A percentile compares a stretch with the other conserved stretches of the same genome.
These are phyloP conservation scores for Abscondita cerata DNA, from an alignment of 2,888 invertebrate species.

Conservation along the genomic window DNA sequence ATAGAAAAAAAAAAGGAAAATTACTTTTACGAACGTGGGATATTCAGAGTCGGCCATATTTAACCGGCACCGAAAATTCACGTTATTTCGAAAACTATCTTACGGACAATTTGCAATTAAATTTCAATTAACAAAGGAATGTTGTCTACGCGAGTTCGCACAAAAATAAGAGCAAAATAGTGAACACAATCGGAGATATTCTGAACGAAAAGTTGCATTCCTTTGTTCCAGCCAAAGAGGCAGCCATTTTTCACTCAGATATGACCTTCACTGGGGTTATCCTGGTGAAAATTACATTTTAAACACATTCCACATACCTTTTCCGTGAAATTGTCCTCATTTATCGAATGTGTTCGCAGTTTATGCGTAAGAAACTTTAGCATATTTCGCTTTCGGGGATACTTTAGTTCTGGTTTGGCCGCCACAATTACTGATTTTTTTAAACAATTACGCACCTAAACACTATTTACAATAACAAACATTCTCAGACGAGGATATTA, in stretches of 20 bases:
- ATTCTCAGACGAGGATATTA: constrained; percentile 28
- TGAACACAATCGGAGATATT: constrained; percentile 30
- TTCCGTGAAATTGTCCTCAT: constrained; percentile 78
- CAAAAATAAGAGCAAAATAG: constrained; percentile 15
- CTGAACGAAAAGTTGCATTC: constrained; percentile 53
- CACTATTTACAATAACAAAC: constrained; percentile 40
- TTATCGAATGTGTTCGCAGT: constrained; percentile 84
- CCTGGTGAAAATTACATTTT: constrained; percentile 27
- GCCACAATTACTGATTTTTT: constrained; percentile 54
- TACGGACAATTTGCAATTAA: neutral
- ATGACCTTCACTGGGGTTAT: constrained; percentile 61
- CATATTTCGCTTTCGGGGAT: constrained; percentile 70
- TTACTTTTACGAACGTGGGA: constrained; percentile 26
- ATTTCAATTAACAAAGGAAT: neutral
- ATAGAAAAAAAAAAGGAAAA: constrained; percentile 37
- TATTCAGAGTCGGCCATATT: constrained; percentile 46
- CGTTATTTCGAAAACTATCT: constrained; percentile 12
- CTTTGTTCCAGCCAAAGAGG: constrained; percentile 68
- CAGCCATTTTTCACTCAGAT: constrained; percentile 69
- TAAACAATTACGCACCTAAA: constrained; percentile 37
- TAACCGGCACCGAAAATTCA: constrained; percentile 43
- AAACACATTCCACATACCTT: constrained; percentile 67
- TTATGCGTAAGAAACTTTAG: constrained; percentile 87
- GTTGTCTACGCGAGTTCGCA: neutral
- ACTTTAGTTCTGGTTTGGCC: constrained; percentile 55